These are phyloP conservation scores for Manacus vitellinus DNA, from an alignment of 2,113 vertebrate species.

Conservation along the genomic window DNA sequence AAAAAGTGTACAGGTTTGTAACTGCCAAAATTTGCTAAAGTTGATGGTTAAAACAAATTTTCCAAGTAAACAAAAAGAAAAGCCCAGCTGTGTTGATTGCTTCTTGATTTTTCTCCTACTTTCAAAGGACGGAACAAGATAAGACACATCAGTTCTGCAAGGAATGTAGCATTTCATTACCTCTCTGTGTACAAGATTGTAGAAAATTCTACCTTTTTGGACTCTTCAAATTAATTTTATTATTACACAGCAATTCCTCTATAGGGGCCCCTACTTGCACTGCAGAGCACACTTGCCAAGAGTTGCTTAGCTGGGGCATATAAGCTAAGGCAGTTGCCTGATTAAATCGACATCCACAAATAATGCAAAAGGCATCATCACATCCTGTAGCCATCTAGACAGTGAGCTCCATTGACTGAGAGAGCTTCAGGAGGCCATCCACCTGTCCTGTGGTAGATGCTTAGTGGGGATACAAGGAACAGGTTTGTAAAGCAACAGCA, in stretches of 20 bases:
- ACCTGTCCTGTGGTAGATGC: background rate
- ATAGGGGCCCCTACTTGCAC: background rate
- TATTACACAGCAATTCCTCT: background rate
- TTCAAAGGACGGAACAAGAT: constrained; percentile 14
- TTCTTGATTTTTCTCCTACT: constrained; percentile 53
- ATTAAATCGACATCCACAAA: background rate
- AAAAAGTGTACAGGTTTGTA: constrained; percentile 81
- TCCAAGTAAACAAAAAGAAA: constrained; percentile 79
- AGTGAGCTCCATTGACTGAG: background rate
- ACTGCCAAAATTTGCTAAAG: constrained; percentile 83
- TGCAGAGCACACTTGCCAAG: background rate
- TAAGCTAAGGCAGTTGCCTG: background rate
- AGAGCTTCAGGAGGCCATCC: background rate
- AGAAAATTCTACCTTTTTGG: background rate
- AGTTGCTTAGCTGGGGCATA: background rate
- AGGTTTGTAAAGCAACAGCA: background rate
- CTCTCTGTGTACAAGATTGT: background rate
- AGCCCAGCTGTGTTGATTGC: constrained; percentile 55
- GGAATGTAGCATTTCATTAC: background rate
- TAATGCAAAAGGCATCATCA: background rate
- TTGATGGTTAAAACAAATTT: constrained; percentile 81
- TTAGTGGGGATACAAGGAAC: fast-evolving
- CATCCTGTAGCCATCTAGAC: background rate
- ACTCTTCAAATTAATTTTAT: background rate
- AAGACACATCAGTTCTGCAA: background rate